Conservation (phyloP, 2,797 vertebrate species). For the Cephalopachus bancanus region DNA sequence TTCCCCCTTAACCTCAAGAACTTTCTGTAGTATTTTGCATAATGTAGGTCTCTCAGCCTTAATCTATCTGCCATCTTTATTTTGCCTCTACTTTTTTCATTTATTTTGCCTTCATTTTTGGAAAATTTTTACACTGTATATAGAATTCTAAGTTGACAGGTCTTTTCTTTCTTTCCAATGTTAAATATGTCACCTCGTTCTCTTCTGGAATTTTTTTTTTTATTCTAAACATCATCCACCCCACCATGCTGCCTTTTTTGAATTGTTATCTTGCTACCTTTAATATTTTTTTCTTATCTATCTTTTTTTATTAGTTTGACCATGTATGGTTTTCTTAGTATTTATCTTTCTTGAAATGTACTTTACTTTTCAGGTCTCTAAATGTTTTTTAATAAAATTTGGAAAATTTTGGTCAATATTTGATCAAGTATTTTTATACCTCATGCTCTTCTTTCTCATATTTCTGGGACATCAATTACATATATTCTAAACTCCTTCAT, state of each 20-base stretch:
- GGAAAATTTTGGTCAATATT: not conserved
- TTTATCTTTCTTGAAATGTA: not conserved
- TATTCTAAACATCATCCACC: not conserved
- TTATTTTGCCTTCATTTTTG: slow-evolving; percentile 1
- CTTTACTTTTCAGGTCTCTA: not conserved
- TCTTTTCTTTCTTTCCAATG: not conserved
- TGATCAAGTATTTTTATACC: slow-evolving; percentile 12
- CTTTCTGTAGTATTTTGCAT: not conserved
- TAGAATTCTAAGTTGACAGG: not conserved
- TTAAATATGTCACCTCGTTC: not conserved
- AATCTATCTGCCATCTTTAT: not conserved
- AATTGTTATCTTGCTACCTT: not conserved
- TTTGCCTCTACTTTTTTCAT: not conserved
- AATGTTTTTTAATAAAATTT: slow-evolving; percentile 33
- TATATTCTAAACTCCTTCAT: slow-evolving; percentile 30
- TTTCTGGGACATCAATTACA: not conserved
- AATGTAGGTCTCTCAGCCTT: not conserved
- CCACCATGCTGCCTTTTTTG: not conserved
- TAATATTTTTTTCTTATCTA: not conserved
- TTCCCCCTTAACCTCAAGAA: not conserved
- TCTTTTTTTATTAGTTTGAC: not conserved
- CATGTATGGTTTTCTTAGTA: not conserved
- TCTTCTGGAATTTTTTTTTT: slow-evolving; percentile 44
- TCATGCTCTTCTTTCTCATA: not conserved
- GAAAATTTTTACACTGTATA: not conserved